A percentile compares a stretch with the other conserved stretches of the same genome.
Evolutionary conservation across 2,797 vertebrate genomes (phyloP).

Genomic region (Remorina albescens): DNA sequence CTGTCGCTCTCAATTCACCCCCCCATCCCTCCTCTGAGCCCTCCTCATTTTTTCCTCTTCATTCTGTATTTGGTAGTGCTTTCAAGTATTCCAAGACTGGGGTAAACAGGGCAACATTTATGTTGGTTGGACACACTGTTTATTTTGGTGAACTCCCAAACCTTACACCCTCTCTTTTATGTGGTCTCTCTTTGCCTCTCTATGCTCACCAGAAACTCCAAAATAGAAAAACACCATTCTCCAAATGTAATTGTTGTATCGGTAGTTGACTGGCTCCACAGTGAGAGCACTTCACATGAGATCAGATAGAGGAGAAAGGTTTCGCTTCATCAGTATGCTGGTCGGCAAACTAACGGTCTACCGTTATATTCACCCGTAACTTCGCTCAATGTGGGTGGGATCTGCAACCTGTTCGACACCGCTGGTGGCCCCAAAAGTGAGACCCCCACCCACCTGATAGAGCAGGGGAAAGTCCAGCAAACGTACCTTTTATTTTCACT

Average conservation of each 20-base stretch:
- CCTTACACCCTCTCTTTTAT: conserved; percentile 51
- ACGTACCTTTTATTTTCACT: conserved; percentile 67
- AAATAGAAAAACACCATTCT: conserved; percentile 50
- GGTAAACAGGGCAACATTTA: conserved; percentile 53
- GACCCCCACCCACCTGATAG: conserved; percentile 67
- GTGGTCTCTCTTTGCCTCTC: conserved; percentile 24
- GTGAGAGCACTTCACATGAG: conserved; percentile 51
- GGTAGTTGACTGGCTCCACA: conserved; percentile 52
- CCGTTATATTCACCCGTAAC: conserved; percentile 55
- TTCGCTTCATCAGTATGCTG: conserved; percentile 68
- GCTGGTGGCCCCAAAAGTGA: conserved; percentile 48
- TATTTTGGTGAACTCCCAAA: conserved; percentile 75
- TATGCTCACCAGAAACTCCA: conserved; percentile 31
- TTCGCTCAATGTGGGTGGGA: conserved; percentile 68
- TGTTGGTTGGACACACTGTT: conserved; percentile 62
- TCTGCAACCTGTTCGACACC: conserved; percentile 53
- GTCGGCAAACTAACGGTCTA: conserved; percentile 28
- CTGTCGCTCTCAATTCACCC: conserved; percentile 19
- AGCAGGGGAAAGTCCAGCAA: conserved; percentile 44
- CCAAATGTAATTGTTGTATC: conserved; percentile 34
- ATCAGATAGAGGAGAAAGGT: conserved; percentile 51
- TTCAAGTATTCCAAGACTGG: conserved; percentile 55
- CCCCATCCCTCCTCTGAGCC: conserved; percentile 27
- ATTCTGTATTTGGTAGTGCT: conserved; percentile 71
- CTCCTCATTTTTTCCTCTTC: conserved; percentile 20